A percentile compares a stretch with the other conserved stretches of the same genome.
These are phyloP conservation scores for Mesoclemmys tuberculata DNA, from an alignment of 2,113 vertebrate species.

Conservation along the genomic window DNA sequence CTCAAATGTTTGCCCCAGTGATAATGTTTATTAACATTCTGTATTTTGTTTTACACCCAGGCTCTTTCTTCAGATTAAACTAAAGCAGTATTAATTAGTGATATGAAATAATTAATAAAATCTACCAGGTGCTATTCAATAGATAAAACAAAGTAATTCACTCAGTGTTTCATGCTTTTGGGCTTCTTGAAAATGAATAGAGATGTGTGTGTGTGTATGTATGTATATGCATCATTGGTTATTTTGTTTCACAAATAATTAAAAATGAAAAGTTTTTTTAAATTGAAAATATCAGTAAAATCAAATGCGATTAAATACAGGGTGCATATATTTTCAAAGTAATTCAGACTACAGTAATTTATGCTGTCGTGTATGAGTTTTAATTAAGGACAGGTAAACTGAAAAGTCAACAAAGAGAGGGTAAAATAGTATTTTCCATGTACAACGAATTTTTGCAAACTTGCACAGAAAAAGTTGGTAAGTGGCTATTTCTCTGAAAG, in stretches of 20 bases:
- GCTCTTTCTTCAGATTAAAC: neutral
- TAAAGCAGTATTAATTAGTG: neutral
- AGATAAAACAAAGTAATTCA: neutral
- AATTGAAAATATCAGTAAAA: slow-evolving; percentile 27
- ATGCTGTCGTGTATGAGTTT: slow-evolving; percentile 49
- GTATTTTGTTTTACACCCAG: neutral
- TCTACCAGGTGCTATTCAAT: neutral
- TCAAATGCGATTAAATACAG: neutral
- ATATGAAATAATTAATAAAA: slow-evolving; percentile 6
- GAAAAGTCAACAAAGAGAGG: slow-evolving; percentile 26
- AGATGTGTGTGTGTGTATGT: neutral
- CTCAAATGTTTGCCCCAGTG: neutral
- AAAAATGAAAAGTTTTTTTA: neutral
- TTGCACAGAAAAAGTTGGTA: neutral
- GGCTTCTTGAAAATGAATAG: neutral
- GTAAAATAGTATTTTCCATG: neutral
- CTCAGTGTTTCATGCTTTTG: slow-evolving; percentile 7
- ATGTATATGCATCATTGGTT: neutral
- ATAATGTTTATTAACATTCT: neutral
- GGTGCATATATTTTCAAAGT: slow-evolving; percentile 16
- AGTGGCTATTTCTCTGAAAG: slow-evolving; percentile 14
- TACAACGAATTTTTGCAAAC: neutral
- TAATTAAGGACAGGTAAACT: slow-evolving; percentile 55
- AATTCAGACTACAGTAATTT: slow-evolving; percentile 45
- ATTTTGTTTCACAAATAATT: slow-evolving; percentile 46